Base-by-base conservation (phyloP, 2,888 invertebrate species). In the Phytoseiulus persimilis region DNA sequence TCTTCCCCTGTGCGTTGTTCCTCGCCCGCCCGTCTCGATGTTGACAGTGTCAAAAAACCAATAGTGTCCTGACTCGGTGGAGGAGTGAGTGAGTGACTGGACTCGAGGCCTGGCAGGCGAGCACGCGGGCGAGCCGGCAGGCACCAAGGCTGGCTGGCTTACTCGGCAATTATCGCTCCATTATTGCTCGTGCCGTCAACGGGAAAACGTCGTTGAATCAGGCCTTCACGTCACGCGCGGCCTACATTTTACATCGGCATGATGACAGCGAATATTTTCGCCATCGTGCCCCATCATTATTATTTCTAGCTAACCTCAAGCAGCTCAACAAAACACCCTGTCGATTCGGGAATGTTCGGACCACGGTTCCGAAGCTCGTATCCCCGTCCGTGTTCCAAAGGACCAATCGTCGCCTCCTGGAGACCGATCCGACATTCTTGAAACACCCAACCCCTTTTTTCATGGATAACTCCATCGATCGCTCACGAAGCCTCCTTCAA, bases 11-110 rank as follows among this genome's bases (percentile, higher is more conserved):
- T 14, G 14, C 46, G 46, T 46, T 46, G 65, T 65, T 65, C 65
- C 28, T 65, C 9, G 65, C 5, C 65, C 65, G 65, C 65, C 65
- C 28, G 65, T 28, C 18, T 18, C 65, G 65, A 65, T 65, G 65
- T 65, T 65, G 65, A 65, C 65, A 65, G 65, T 65, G 65, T 65
- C 65, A 65, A 65, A 65, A 65, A 65, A 65, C 65, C 65, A 65
- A 65, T 65, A 65, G 65, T 65, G 65, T 65, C 65, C 65, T 28
- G 65, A 28, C 65, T 65, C 65, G 46, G 9, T 46, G 46, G 14
- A 14, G 6, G 46, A 46, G 9, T 65, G 65, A 65, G 5, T 6
- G 65, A 65, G 65, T 18, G 65, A 65, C 23, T 28, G 28, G 65
- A 28, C 65, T 28, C 18, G 65, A 65, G 65, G 28, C 11, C 65